phyloP scores from a whole-genome alignment of 2,888 invertebrate species.

The Nowickia ferox region DNA sequence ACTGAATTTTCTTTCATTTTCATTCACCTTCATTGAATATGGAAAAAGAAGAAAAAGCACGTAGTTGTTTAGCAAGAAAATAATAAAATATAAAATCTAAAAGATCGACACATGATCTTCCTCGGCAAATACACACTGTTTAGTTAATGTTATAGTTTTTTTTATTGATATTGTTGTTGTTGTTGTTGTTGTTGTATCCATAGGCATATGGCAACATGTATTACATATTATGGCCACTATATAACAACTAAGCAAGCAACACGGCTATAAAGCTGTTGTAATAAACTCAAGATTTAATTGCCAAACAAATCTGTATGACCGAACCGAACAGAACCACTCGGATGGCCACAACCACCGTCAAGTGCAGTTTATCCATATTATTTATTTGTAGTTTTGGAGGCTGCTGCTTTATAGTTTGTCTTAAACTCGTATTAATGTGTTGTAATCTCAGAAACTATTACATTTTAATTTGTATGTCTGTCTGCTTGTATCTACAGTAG shows the following conservation, averaged over 20 bases:
- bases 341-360: constrained; percentile 27
- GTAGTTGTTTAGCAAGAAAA: constrained; percentile 5
- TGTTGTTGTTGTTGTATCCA: constrained; percentile 5
- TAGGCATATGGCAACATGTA: constrained; percentile 16
- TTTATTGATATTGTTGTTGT: neutral
- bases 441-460: constrained; percentile 64
- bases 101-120: constrained; percentile 68
- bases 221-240: constrained; percentile 6
- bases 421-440: constrained; percentile 55
- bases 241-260: constrained; percentile 18
- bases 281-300: constrained; percentile 69
- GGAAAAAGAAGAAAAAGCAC: neutral
- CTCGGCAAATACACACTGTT: constrained; percentile 33
- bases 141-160: constrained; percentile 24
- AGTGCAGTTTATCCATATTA: constrained; percentile 13
- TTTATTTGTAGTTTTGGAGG: constrained; percentile 12
- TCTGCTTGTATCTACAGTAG: constrained; percentile 52
- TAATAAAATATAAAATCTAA: constrained; percentile 22
- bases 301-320: constrained; percentile 64
- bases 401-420: constrained; percentile 28
- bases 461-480: constrained; percentile 22
- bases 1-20: constrained; percentile 26
- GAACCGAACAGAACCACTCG: constrained; percentile 20
- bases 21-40: constrained; percentile 19
- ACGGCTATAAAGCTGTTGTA: constrained; percentile 41